A percentile compares a stretch with the other conserved stretches of the same genome.
These are phyloP conservation scores for Noturus placidus DNA, from an alignment of 2,113 vertebrate genomes.

Conservation along the genomic window DNA sequence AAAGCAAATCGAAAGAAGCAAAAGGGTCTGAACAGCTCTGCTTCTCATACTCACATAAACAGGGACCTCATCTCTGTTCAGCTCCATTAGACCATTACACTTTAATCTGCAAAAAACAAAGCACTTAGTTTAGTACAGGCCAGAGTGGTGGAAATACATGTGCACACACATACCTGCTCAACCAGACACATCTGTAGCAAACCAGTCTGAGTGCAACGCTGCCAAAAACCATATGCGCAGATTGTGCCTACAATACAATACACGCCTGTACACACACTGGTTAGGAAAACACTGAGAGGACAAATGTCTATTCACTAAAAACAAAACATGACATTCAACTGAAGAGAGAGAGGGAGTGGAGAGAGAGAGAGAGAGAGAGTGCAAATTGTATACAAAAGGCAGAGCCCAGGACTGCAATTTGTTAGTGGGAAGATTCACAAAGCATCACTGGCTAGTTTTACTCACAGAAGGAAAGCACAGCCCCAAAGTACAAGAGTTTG, in stretches of 20 bases:
- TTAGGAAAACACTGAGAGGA: slow-evolving; percentile 45
- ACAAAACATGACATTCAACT: slow-evolving; percentile 50
- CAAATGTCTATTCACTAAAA: slow-evolving; percentile 49
- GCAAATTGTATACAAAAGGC: slow-evolving; percentile 21
- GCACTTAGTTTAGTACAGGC: slow-evolving; percentile 33
- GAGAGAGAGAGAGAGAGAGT: neutral
- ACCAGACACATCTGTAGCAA: slow-evolving; percentile 30
- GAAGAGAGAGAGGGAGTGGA: neutral
- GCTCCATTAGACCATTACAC: slow-evolving; percentile 77
- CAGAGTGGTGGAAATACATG: slow-evolving; percentile 22
- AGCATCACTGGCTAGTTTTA: slow-evolving; percentile 6
- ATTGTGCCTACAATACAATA: slow-evolving; percentile 1
- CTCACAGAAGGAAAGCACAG: neutral
- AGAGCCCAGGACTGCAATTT: slow-evolving; percentile 24
- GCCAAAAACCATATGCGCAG: neutral
- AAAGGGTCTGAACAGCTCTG: slow-evolving; percentile 3
- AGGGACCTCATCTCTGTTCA: slow-evolving; percentile 81
- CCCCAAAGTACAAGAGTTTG: neutral
- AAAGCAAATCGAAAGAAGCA: slow-evolving; percentile 22
- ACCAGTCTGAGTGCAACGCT: neutral
- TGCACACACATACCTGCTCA: slow-evolving; percentile 20
- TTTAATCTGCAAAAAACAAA: slow-evolving; percentile 71
- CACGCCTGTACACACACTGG: neutral
- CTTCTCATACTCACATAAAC: slow-evolving; percentile 82
- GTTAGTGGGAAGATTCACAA: slow-evolving; percentile 20